Conservation (phyloP, 2,888 invertebrate genomes). For the Meteorus cinctellus region DNA sequence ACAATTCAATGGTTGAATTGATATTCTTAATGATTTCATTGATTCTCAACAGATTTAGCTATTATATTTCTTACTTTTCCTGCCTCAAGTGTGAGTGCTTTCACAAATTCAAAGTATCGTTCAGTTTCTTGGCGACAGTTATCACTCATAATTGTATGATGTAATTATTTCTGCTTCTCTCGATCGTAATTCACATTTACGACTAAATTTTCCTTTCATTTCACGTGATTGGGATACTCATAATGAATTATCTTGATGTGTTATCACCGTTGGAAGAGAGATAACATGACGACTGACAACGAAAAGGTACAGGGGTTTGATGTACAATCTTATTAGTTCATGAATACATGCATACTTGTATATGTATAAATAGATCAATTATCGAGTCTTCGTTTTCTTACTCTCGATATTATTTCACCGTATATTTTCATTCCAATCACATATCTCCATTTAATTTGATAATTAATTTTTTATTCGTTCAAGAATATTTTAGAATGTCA, state of each 20-base stretch:
- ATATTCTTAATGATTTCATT: not conserved
- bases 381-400: no score
- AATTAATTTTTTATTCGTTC: not conserved
- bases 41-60: not conserved
- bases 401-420: no score
- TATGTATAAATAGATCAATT: no score
- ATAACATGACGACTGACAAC: not conserved
- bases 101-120: slow-evolving; percentile 60
- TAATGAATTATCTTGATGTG: slow-evolving; percentile 1
- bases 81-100: slow-evolving; percentile 59
- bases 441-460: not conserved
- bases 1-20: not conserved
- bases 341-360: no score
- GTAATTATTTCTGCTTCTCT: not conserved
- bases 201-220: not conserved
- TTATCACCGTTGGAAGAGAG: slow-evolving; percentile 9
- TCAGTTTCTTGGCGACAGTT: slow-evolving; percentile 50
- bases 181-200: not conserved
- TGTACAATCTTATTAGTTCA: no score
- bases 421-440: no score
- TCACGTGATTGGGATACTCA: not conserved
- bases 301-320: not conserved
- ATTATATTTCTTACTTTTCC: slow-evolving; percentile 59
- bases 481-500: not conserved
- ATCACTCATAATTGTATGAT: not conserved